Evolutionary conservation across 2,113 vertebrate genomes (phyloP).

Genomic region (Quiscalus mexicanus): DNA sequence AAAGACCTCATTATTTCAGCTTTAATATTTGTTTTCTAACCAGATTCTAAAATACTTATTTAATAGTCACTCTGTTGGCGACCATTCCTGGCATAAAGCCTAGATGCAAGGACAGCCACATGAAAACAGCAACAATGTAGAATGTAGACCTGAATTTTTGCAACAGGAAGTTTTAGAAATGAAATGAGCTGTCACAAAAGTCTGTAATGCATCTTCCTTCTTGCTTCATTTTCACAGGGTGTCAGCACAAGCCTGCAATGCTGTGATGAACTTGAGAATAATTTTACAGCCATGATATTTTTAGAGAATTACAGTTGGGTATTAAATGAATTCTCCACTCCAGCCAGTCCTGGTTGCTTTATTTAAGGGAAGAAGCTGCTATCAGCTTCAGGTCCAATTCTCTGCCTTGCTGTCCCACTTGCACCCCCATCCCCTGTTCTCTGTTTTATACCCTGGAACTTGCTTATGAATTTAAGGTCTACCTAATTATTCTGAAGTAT

Average conservation of each 20-base stretch:
- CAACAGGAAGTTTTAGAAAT: neutral
- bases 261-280: neutral
- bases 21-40: neutral
- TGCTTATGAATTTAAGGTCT: neutral
- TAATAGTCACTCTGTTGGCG: neutral
- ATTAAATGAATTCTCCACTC: neutral
- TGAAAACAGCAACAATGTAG: neutral
- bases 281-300: neutral
- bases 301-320: neutral
- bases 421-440: neutral
- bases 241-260: neutral
- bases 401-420: neutral
- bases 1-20: neutral
- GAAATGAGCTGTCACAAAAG: neutral
- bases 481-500: neutral
- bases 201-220: neutral
- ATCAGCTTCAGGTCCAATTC: neutral
- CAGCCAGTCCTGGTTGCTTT: neutral
- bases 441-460: neutral
- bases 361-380: neutral
- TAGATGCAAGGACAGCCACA: neutral
- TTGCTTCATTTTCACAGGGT: neutral
- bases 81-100: neutral
- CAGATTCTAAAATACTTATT: neutral
- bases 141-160: neutral